A percentile compares a stretch with the other conserved stretches of the same genome.
phyloP scores from a whole-genome alignment of 2,113 vertebrate genomes.

The Lipophrys pholis region DNA sequence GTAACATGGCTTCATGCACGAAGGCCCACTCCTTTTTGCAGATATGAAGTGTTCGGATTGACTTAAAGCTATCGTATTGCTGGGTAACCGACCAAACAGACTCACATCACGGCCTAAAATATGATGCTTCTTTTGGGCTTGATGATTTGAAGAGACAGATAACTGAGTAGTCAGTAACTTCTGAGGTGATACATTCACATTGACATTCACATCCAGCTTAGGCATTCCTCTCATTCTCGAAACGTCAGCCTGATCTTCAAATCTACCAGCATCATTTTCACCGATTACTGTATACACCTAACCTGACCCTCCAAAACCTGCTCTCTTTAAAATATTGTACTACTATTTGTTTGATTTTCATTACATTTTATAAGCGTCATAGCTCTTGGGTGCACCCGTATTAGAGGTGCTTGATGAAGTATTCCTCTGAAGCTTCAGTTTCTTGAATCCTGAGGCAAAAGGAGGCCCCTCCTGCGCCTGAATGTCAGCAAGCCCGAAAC shows the following conservation, averaged over 20 bases:
- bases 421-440: too few species aligned
- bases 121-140: too few species aligned
- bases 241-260: not conserved
- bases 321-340: not conserved
- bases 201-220: not conserved
- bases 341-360: not conserved
- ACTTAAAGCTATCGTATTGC: not conserved
- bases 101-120: too few species aligned
- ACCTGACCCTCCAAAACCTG: not conserved
- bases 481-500: conserved; percentile 50
- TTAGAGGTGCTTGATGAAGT: too few species aligned
- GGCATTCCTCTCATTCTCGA: not conserved
- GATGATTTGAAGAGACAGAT: too few species aligned
- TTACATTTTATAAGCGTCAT: not conserved
- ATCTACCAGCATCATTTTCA: not conserved
- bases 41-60: not conserved
- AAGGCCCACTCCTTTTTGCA: not conserved
- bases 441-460: not conserved
- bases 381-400: too few species aligned
- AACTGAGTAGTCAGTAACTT: too few species aligned
- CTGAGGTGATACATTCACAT: too few species aligned
- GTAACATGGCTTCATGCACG: not conserved
- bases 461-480: conserved; percentile 13
- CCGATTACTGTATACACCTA: not conserved
- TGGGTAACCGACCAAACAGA: too few species aligned